Base-by-base conservation (phyloP, 2,797 vertebrate species). In the Nannoperca obscura region DNA sequence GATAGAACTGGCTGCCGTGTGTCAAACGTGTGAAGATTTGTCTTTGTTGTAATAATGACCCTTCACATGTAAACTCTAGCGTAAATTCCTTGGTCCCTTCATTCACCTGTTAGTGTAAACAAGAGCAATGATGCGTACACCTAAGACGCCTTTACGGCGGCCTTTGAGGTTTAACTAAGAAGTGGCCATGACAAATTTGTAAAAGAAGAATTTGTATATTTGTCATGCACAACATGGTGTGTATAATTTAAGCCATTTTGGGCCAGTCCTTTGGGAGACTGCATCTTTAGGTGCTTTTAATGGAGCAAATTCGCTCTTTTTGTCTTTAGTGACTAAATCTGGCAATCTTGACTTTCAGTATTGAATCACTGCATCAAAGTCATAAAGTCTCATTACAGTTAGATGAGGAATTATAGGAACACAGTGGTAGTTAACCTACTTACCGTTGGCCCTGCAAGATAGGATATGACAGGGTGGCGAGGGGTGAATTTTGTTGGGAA, bases 281-380 rank as follows among this genome's bases (percentile, higher is more conserved):
- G 89, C 89, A 91, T 90, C 88, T 95, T 94, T 90, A 91, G 13
- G 77, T 38, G 88, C 82, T 44, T 92, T 92, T 85, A 68, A 80
- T 67, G 22, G 76, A 76, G 76, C 59, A 78, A 87, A 90, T 64
- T 27, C 1, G 79, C 67, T 82, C 63, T 69, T 57, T 70, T 76
- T 70, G 27, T 47, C 61, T 83, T 64, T 22, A 72, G 52, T 83
- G 57, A 87, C 68, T 86, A 74, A 83, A 89, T 67, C 75, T 76
- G 81, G 76, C 60, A 86, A 84, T 46, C 32, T 82, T 64, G 46
- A 65, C 53, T 86, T 79, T 72, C 71, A 78, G 59, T 65, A 69
- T 49, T 62, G n/a, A 88, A 86, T 90, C 78, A 83, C 88, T 80
- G 73, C 75, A 87, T 82, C 84, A 85, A 91, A 83, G 76, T 78